These are phyloP conservation scores for Acrobasis repandana DNA, from an alignment of 2,888 invertebrate genomes.

Conservation along the genomic window DNA sequence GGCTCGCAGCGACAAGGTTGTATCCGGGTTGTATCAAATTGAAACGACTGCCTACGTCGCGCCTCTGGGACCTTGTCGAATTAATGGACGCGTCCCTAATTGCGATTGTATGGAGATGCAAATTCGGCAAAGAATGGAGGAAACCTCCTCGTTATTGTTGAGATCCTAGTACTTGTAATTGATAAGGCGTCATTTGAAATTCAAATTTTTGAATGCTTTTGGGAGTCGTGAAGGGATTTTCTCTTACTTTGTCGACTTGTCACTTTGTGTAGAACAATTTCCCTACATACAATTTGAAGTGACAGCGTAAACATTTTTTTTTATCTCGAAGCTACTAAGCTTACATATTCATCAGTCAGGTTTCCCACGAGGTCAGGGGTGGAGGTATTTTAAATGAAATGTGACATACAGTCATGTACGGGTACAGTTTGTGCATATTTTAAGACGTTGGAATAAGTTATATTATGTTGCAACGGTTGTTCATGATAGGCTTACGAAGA, in stretches of 20 bases:
- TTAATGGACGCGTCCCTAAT: slow-evolving; percentile 67
- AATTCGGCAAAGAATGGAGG: slow-evolving; percentile 66
- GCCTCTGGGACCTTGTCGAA: slow-evolving; percentile 55
- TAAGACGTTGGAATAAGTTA: slow-evolving; percentile 12
- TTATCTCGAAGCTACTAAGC: slow-evolving; percentile 17
- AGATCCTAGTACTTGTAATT: slow-evolving; percentile 74
- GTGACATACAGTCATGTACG: slow-evolving; percentile 8
- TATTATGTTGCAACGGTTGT: neutral
- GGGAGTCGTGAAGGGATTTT: slow-evolving; percentile 54
- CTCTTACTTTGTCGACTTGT: slow-evolving; percentile 46
- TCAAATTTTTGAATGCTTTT: slow-evolving; percentile 60
- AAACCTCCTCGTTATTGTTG: slow-evolving; percentile 62
- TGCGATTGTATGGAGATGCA: slow-evolving; percentile 78
- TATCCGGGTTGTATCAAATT: slow-evolving; percentile 58
- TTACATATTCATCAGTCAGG: slow-evolving; percentile 21
- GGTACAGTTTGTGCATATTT: slow-evolving; percentile 15
- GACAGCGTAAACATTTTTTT: slow-evolving; percentile 20
- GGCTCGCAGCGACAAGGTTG: slow-evolving; percentile 53
- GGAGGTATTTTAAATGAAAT: slow-evolving; percentile 25
- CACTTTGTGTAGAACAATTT: slow-evolving; percentile 30
- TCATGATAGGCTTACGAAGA: neutral
- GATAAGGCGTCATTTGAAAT: slow-evolving; percentile 80
- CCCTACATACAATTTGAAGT: slow-evolving; percentile 14
- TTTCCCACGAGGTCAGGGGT: slow-evolving; percentile 24
- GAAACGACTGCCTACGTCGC: slow-evolving; percentile 46